Evolutionary conservation across 2,797 vertebrate genomes (phyloP), one percentile per base, ranked within the genome.

Genomic region (Phoxinus dragarum): DNA sequence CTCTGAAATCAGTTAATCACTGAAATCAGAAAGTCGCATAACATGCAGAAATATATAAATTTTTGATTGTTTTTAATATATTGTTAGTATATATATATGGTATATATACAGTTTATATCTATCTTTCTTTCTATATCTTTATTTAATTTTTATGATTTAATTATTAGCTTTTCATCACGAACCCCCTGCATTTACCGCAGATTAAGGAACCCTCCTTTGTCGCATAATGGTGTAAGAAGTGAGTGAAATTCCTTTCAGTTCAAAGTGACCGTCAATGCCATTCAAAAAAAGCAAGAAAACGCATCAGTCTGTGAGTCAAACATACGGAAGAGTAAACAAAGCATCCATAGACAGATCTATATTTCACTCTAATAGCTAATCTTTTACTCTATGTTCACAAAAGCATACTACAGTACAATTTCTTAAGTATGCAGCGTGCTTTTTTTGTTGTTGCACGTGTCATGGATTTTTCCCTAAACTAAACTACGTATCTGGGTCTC

Each of bases 241-340:
- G 17, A 9, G 52, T 59, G 21, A 56, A 77, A 77, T 77, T 77
- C 44, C 11, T 73, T 73, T 73, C 14, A 72, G 44, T 17, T 49
- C n/a, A 31, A 73, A 73, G 69, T 47, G 40, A 31, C 16, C 4
- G 34, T 74, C 27, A 74, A 74, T 31, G 27, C 8, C 16, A 52
- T 34, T 74, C 0, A 34, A 74, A 73, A 19, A 1, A 19, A 19
- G 4, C 0, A 49, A 49, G 5, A 19, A 49, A 73, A 49, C 49
- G 8, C 4, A 74, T 52, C 47, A 7, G 14, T 34, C 3, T 34
- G 3, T 7, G 14, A 34, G 1, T 66, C 61, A 74, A 52, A 49
- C 7, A 34, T n/a, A n/a, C 5, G 0, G 69, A 47, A 31, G n/a
- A 47, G 69, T 27, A 36, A 54, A 44, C n/a, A 74, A 47, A 49